These are phyloP conservation scores for Sinocyclocheilus anophthalmus DNA, from an alignment of 2,113 vertebrate species.

Conservation along the genomic window DNA sequence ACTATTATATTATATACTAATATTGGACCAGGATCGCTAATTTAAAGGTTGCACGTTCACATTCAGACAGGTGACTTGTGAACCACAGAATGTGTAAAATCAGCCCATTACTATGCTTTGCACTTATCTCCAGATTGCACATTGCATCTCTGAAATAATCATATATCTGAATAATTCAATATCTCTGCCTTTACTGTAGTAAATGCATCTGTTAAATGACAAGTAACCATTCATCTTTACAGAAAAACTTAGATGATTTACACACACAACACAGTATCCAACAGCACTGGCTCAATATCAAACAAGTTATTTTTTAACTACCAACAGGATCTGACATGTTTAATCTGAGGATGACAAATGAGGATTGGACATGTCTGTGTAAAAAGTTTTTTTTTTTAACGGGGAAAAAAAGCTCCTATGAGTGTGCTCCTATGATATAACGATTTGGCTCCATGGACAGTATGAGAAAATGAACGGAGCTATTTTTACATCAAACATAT, in stretches of 20 bases:
- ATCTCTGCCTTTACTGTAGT: not conserved
- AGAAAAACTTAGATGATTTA: not conserved
- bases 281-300: not conserved
- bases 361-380: not conserved
- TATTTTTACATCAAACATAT: not conserved
- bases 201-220: not conserved
- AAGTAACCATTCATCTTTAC: not conserved
- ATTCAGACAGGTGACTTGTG: not conserved
- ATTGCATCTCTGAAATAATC: not conserved
- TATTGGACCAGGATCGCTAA: not conserved
- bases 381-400: too few relatives aligned
- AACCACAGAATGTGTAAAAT: not conserved
- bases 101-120: not conserved
- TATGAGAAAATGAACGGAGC: not conserved
- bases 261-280: not conserved
- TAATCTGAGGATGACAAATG: not conserved
- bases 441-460: not conserved
- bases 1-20: not conserved
- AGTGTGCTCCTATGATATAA: too few relatives aligned
- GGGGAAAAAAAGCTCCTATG: not conserved
- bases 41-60: not conserved
- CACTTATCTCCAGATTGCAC: not conserved
- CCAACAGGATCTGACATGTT: not conserved
- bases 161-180: not conserved
- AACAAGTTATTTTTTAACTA: not conserved